Conservation (phyloP, 2,888 invertebrate species). For the Euplexia lucipara region DNA sequence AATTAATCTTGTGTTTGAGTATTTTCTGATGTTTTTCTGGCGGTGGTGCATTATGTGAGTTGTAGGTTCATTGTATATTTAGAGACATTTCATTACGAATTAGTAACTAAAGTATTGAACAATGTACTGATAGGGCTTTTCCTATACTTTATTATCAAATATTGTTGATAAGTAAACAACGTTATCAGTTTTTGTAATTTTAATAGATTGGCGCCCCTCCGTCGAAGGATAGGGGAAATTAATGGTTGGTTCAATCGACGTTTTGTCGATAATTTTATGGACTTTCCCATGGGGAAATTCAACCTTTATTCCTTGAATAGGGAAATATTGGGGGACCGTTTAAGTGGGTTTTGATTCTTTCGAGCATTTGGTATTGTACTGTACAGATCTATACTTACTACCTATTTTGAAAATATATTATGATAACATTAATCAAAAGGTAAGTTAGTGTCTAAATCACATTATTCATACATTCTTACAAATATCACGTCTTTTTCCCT, state of each 20-base stretch:
- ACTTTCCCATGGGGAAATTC: constrained; percentile 19
- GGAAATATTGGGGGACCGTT: background rate
- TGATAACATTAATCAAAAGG: no score
- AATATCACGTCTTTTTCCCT: no score
- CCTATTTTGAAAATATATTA: no score
- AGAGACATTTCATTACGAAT: no score
- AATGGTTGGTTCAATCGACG: background rate
- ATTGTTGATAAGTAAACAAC: constrained; percentile 35
- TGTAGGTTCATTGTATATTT: background rate
- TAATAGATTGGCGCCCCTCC: constrained; percentile 9
- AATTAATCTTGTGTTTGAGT: background rate
- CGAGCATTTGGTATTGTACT: background rate
- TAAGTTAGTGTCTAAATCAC: no score
- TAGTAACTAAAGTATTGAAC: constrained; percentile 15
- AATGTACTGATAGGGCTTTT: constrained; percentile 10
- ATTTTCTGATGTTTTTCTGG: constrained; percentile 6
- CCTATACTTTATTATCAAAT: constrained; percentile 26
- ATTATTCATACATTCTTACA: no score
- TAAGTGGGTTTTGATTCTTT: background rate
- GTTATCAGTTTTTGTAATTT: constrained; percentile 25
- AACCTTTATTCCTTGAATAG: background rate
- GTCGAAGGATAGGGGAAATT: background rate
- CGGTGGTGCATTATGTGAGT: background rate
- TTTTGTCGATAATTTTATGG: constrained; percentile 16
- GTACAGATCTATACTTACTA: no score